Conservation (phyloP, 2,888 invertebrate genomes). For the Brachyopa scutellaris region DNA sequence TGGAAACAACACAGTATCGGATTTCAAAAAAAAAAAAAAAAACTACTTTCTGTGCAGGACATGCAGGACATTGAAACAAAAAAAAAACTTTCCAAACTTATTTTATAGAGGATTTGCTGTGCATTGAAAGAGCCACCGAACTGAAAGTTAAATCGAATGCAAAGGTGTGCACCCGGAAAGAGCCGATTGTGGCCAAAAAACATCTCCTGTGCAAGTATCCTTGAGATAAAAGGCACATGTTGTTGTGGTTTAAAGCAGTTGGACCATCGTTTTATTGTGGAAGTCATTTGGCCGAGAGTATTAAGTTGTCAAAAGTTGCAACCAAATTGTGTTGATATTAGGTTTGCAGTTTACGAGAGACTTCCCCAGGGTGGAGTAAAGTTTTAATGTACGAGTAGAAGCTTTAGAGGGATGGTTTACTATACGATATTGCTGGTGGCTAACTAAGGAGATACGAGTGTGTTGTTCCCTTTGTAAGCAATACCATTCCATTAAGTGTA, state of each 20-base stretch:
- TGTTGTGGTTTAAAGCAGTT: constrained; percentile 12
- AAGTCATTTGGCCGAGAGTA: constrained; percentile 34
- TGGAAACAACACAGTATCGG: background rate
- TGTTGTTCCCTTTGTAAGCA: too few species aligned
- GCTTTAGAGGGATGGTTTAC: too few species aligned
- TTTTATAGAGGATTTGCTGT: constrained; percentile 25
- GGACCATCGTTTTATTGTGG: constrained; percentile 20
- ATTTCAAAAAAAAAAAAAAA: background rate
- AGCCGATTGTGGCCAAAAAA: constrained; percentile 10
- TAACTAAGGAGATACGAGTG: too few species aligned
- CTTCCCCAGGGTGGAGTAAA: too few species aligned
- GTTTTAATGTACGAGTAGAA: too few species aligned
- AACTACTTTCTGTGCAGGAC: constrained; percentile 5
- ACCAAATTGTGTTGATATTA: constrained; percentile 12
- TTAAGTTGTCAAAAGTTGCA: constrained; percentile 39
- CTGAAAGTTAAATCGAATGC: constrained; percentile 34
- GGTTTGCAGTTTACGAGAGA: too few species aligned
- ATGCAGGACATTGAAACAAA: background rate
- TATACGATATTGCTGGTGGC: too few species aligned
- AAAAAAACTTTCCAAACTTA: constrained; percentile 28
- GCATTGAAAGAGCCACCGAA: background rate
- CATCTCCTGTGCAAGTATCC: background rate
- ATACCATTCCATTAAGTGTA: too few species aligned
- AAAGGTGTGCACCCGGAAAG: constrained; percentile 29
- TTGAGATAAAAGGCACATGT: constrained; percentile 13